phyloP scores from a whole-genome alignment of 2,113 vertebrate genomes.

The Xiphophorus maculatus region DNA sequence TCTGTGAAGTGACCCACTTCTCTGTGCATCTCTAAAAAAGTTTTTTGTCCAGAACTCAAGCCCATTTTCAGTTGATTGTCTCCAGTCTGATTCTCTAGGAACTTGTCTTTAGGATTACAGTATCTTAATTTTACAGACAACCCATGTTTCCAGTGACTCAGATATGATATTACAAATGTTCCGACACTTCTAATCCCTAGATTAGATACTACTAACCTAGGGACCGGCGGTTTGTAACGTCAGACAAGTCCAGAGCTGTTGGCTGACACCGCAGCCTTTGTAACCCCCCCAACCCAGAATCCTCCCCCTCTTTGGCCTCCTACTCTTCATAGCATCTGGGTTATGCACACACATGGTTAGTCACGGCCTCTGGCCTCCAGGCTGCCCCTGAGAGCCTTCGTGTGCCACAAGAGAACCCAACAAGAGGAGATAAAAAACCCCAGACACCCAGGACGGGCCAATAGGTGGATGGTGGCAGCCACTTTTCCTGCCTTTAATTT shows the following conservation, averaged over 20 bases:
- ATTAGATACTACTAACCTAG: slow-evolving; percentile 36
- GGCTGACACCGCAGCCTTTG: slow-evolving; percentile 27
- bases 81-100: background rate
- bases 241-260: slow-evolving; percentile 48
- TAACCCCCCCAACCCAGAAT: background rate
- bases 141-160: slow-evolving; percentile 58
- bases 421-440: slow-evolving; percentile 41
- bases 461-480: slow-evolving; percentile 50
- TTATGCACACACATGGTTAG: slow-evolving; percentile 61
- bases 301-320: slow-evolving; percentile 60
- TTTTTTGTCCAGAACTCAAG: too few species aligned
- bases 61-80: too few species aligned
- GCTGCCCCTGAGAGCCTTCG: slow-evolving; percentile 32
- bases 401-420: slow-evolving; percentile 25
- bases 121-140: slow-evolving; percentile 48
- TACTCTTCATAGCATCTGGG: slow-evolving; percentile 73
- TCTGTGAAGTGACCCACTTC: background rate
- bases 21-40: too few species aligned
- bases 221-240: slow-evolving; percentile 27
- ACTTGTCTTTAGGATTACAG: background rate
- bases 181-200: slow-evolving; percentile 29
- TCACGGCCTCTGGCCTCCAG: slow-evolving; percentile 55
- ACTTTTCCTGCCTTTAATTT: slow-evolving; percentile 18
- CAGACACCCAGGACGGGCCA: slow-evolving; percentile 38
- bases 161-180: slow-evolving; percentile 66